phyloP scores from a whole-genome alignment of 2,113 vertebrate species.

The Plectropomus leopardus region DNA sequence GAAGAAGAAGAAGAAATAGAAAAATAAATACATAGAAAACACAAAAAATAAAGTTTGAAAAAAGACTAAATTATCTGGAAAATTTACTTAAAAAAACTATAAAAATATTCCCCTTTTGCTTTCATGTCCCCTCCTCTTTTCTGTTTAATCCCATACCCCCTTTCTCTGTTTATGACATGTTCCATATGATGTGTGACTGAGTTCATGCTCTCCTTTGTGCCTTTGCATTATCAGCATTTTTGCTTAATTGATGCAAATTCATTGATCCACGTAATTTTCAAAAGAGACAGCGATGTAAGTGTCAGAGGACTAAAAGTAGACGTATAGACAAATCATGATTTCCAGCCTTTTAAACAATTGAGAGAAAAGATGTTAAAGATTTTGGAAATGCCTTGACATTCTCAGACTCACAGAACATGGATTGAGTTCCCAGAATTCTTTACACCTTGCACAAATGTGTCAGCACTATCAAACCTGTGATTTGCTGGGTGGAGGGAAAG shows the following conservation, averaged over 20 bases:
- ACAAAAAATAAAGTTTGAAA: no score
- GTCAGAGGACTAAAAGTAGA: no score
- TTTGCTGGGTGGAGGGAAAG: neutral
- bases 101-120: no score
- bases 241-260: neutral
- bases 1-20: no score
- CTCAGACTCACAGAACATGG: no score
- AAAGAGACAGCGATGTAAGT: neutral
- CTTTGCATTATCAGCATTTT: neutral
- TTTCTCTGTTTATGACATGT: no score
- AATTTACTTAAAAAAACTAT: no score
- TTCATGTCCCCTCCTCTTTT: neutral
- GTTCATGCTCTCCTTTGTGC: neutral
- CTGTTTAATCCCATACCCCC: no score
- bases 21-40: no score
- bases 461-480: neutral
- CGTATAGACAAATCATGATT: neutral
- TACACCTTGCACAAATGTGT: neutral
- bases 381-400: slow-evolving; percentile 5
- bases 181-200: neutral
- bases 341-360: neutral
- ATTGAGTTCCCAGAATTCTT: neutral
- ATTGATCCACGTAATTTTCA: neutral
- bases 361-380: neutral
- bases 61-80: no score